Evolutionary conservation across 2,113 vertebrate species (phyloP).

Genomic region (Ancistrus triradiatus): DNA sequence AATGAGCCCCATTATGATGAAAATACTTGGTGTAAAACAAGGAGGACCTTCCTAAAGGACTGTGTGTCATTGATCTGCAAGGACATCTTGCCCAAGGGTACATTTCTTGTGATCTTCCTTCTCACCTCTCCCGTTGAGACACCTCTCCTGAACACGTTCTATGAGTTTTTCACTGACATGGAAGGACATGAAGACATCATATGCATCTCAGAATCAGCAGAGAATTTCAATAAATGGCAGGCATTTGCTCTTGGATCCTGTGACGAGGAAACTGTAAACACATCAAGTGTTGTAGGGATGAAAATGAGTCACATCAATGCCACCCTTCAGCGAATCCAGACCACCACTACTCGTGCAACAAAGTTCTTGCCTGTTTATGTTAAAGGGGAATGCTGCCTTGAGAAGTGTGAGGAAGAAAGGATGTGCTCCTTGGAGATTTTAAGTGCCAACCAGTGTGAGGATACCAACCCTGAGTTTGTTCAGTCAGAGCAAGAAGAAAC

Average conservation of each 20-base stretch:
- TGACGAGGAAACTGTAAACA: slow-evolving; percentile 56
- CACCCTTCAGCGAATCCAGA: slow-evolving; percentile 65
- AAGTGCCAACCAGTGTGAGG: slow-evolving; percentile 67
- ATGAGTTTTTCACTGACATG: slow-evolving; percentile 78
- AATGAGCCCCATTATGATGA: slow-evolving; percentile 68
- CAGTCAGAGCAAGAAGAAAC: slow-evolving; percentile 57
- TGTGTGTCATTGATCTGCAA: slow-evolving; percentile 73
- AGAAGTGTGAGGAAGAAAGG: slow-evolving; percentile 66
- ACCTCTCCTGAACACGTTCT: slow-evolving; percentile 71
- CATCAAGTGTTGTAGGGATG: slow-evolving; percentile 71
- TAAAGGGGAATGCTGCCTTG: slow-evolving; percentile 60
- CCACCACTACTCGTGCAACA: slow-evolving; percentile 40
- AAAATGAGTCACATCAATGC: slow-evolving; percentile 73
- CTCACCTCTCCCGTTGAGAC: slow-evolving; percentile 68
- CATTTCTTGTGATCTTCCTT: slow-evolving; percentile 74
- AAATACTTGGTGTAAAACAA: slow-evolving; percentile 72
- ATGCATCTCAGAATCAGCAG: slow-evolving; percentile 70
- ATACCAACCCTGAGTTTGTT: slow-evolving; percentile 53
- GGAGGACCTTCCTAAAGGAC: slow-evolving; percentile 67
- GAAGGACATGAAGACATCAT: slow-evolving; percentile 71
- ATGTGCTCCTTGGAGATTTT: slow-evolving; percentile 73
- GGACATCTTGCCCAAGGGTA: slow-evolving; percentile 64
- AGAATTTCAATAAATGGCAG: slow-evolving; percentile 68
- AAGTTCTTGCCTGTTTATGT: slow-evolving; percentile 66
- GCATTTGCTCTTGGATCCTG: slow-evolving; percentile 65